A percentile compares a stretch with the other conserved stretches of the same genome.
These are phyloP conservation scores for Gopherus flavomarginatus DNA, from an alignment of 2,113 vertebrate species.

Conservation along the genomic window DNA sequence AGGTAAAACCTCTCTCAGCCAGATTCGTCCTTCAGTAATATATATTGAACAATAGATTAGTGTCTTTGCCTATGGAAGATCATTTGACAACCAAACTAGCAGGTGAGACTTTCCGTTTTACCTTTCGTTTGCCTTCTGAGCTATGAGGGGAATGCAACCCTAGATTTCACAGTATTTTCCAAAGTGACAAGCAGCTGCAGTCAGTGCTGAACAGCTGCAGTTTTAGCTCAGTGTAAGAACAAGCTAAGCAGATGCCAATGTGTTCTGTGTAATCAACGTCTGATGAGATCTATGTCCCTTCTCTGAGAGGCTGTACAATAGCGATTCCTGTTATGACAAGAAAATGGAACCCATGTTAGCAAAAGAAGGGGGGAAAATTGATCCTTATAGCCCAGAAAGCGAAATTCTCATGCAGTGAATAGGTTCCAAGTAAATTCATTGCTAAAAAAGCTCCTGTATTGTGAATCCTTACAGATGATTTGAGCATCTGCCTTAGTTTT, in stretches of 20 bases:
- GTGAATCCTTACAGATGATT: neutral
- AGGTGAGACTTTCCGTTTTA: accelerated
- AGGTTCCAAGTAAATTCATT: neutral
- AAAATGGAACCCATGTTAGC: neutral
- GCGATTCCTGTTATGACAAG: neutral
- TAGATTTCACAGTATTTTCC: neutral
- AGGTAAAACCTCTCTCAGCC: neutral
- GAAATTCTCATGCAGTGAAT: neutral
- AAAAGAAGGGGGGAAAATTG: neutral
- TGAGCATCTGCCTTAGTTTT: neutral
- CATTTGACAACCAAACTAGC: neutral
- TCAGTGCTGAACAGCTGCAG: neutral
- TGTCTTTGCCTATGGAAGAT: neutral
- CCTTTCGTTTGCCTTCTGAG: neutral
- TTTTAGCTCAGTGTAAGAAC: neutral
- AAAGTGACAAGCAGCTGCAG: neutral
- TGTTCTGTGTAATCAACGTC: neutral
- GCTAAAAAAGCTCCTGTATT: neutral
- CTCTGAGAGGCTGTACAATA: neutral
- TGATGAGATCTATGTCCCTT: neutral
- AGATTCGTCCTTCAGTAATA: neutral
- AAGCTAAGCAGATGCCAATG: neutral
- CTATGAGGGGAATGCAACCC: accelerated
- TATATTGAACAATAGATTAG: accelerated
- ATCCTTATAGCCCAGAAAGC: accelerated